Percentiles rank a stretch among this genome's conserved stretches.
Conservation (phyloP, 2,888 invertebrate species). For the Synergus laeviventris region DNA sequence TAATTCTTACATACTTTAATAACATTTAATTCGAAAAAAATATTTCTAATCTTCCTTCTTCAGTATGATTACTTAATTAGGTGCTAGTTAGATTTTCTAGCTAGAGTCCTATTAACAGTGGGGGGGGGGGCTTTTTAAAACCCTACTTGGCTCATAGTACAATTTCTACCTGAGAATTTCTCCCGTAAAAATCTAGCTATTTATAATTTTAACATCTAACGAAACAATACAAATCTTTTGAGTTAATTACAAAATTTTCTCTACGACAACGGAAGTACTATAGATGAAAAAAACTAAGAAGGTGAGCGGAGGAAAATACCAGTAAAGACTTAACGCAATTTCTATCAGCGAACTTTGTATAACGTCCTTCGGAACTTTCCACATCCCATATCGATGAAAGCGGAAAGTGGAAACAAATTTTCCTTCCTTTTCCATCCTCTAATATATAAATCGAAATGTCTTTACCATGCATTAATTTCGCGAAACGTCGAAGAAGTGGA, state of each 20-base stretch:
- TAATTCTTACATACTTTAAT: no score
- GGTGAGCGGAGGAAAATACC: background rate
- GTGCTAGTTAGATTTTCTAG: no score
- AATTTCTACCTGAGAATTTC: no score
- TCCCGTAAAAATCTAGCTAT: no score
- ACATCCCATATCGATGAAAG: constrained; percentile 16
- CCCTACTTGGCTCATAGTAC: no score
- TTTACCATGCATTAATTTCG: constrained; percentile 35
- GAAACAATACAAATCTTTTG: background rate
- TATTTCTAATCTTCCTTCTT: no score
- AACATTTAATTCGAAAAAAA: no score
- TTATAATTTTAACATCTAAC: no score
- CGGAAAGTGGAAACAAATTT: constrained; percentile 35
- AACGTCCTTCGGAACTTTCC: constrained; percentile 1
- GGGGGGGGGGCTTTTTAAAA: no score
- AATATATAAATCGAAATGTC: constrained; percentile 32
- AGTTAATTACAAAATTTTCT: background rate
- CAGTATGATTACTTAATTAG: no score
- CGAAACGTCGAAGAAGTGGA: constrained; percentile 2
- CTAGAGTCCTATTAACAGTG: no score
- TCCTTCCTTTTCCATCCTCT: constrained; percentile 6
- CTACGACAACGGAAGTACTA: background rate
- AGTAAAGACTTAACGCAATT: constrained; percentile 1
- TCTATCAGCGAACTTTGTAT: constrained; percentile 14
- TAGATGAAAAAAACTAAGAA: background rate